Evolutionary conservation across 35 echinoderm and acorn worm species (phyloP), one percentile per base, ranked within the genome.

Genomic region (Heliocidaris erythrogramma): DNA sequence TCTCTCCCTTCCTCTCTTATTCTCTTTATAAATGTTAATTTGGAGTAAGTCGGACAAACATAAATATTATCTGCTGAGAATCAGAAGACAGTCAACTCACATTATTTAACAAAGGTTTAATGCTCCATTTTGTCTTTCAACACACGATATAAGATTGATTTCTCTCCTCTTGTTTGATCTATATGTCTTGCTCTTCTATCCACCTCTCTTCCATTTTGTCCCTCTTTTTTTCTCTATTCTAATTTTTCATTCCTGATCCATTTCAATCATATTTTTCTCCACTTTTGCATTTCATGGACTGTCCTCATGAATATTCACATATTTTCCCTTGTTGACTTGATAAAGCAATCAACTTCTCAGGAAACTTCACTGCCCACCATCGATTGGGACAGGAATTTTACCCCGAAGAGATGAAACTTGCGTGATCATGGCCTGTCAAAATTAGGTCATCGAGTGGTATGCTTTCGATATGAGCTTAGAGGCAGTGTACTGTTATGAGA

Each of bases 361-460:
- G 65, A n/a, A 78, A 78, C 17, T 24, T 7, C 21, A 78, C 65
- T 78, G 65, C 65, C 65, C 65, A 78, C 65, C 65, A 78, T 78
- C 65, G 21, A 78, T 21, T 27, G 65, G 65, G 65, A 78, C 65
- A 78, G 65, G 65, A 78, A 78, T 78, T 78, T 78, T n/a, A 78
- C 65, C 65, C 65, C 65, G 65, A 78, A 78, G 65, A 78, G 65
- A 78, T 78, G 65, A 78, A 78, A 21, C 65, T 78, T 78, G 65
- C 65, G 65, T 78, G 65, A 78, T 78, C 65, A 78, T 78, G 18
- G 65, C 65, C 65, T 78, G 65, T 78, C 65, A 78, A 78, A 78
- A 78, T 78, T 78, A 78, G 65, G 65, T 78, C 65, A 78, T 78
- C 65, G 65, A 78, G 65, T 78, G 18, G 65, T 27, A 78, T n/a